Percentiles rank a stretch among this genome's conserved stretches.
phyloP scores from a whole-genome alignment of 2,888 invertebrate species.

The Nomada ruficornis region DNA sequence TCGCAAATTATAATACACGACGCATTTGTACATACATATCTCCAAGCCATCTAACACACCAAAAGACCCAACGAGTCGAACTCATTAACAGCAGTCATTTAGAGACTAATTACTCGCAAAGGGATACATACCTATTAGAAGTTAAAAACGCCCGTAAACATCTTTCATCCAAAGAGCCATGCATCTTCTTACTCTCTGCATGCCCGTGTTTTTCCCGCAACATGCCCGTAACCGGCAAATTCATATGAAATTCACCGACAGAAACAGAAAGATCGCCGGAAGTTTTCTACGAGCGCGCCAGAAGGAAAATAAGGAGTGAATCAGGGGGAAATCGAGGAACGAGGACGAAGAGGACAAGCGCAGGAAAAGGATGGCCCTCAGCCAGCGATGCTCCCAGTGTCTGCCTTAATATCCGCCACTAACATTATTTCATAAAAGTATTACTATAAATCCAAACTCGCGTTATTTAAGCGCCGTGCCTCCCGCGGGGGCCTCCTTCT shows the following conservation, averaged over 20 bases:
- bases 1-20: no score
- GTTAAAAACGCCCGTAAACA: no score
- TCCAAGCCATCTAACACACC: no score
- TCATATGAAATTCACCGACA: constrained; percentile 40
- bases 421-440: constrained; percentile 85
- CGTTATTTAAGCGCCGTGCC: constrained; percentile 82
- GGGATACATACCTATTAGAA: no score
- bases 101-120: no score
- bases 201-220: constrained; percentile 14
- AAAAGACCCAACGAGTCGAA: no score
- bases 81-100: no score
- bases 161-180: neutral
- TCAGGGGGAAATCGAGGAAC: constrained; percentile 25
- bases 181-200: neutral
- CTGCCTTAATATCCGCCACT: constrained; percentile 84
- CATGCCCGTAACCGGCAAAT: constrained; percentile 30
- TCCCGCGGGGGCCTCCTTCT: constrained; percentile 62
- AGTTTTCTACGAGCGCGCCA: constrained; percentile 54
- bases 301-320: constrained; percentile 51
- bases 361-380: constrained; percentile 69
- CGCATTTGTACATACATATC: no score
- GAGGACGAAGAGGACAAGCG: constrained; percentile 49
- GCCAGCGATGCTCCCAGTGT: constrained; percentile 79
- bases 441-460: constrained; percentile 84
- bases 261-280: constrained; percentile 54